Evolutionary conservation across 2,888 invertebrate species (phyloP).

Genomic region (Orthosia gracilis): DNA sequence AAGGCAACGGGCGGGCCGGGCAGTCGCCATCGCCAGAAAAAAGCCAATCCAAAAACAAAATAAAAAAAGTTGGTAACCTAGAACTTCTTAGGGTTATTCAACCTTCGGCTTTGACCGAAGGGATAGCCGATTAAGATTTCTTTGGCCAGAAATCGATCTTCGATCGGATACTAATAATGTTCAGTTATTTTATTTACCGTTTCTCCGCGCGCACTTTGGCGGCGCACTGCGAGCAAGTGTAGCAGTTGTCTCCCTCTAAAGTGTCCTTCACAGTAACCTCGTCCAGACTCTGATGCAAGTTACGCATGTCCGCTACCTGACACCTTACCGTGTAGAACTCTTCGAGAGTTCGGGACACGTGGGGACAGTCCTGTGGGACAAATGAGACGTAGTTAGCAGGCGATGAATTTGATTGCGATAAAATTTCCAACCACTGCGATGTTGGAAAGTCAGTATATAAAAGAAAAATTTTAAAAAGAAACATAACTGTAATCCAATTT

Average conservation of each 20-base stretch:
- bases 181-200: constrained; percentile 86
- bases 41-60: too few species aligned
- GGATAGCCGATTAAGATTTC: too few species aligned
- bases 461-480: too few species aligned
- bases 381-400: background rate
- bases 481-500: too few species aligned
- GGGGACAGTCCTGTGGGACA: constrained; percentile 95
- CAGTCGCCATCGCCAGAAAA: too few species aligned
- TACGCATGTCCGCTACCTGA: constrained; percentile 99
- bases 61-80: too few species aligned
- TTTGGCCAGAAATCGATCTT: too few species aligned
- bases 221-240: constrained; percentile 98
- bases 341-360: constrained; percentile 98
- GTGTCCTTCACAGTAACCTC: constrained; percentile 99
- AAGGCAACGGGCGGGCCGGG: too few species aligned
- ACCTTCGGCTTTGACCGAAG: too few species aligned
- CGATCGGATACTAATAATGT: background rate
- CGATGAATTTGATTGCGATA: background rate
- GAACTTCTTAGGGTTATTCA: too few species aligned
- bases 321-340: constrained; percentile 99
- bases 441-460: too few species aligned
- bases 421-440: too few species aligned
- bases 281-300: constrained; percentile 98
- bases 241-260: constrained; percentile 99
- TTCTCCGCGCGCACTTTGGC: constrained; percentile 99